phyloP scores from a whole-genome alignment of 2,113 vertebrate species.

The Sisor rabdophorus region DNA sequence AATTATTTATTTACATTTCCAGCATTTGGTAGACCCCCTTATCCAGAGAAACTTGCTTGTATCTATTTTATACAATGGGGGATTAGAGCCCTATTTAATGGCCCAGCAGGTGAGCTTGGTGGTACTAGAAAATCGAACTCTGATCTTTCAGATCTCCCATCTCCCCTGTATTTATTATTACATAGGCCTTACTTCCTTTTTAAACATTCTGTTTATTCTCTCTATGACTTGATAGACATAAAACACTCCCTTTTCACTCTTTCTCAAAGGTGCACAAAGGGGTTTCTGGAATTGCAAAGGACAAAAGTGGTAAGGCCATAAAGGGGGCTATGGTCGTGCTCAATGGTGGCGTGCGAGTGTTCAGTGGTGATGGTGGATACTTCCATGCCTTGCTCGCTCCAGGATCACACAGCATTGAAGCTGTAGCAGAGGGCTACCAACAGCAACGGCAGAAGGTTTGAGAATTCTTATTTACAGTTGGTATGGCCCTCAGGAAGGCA shows the following conservation, averaged over 20 bases:
- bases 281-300: slow-evolving; percentile 84
- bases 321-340: slow-evolving; percentile 82
- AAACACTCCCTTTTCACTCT: slow-evolving; percentile 6
- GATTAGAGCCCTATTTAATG: too few relatives aligned
- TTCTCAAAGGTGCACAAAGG: slow-evolving; percentile 87
- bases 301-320: slow-evolving; percentile 85
- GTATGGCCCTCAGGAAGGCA: not conserved
- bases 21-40: too few relatives aligned
- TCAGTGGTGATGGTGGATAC: slow-evolving; percentile 80
- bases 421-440: slow-evolving; percentile 85
- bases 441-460: slow-evolving; percentile 82
- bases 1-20: too few relatives aligned
- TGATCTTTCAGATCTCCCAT: too few relatives aligned
- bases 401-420: slow-evolving; percentile 85
- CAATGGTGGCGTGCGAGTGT: slow-evolving; percentile 79
- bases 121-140: too few relatives aligned
- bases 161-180: too few relatives aligned
- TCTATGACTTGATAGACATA: too few relatives aligned
- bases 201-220: not conserved
- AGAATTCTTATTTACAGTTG: not conserved
- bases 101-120: too few relatives aligned
- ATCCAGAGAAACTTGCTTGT: too few relatives aligned
- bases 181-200: not conserved
- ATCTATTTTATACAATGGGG: too few relatives aligned
- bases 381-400: slow-evolving; percentile 88